Evolutionary conservation across 2,113 vertebrate species (phyloP), one percentile per base, ranked within the genome.

Genomic region (Gila orcuttii): DNA sequence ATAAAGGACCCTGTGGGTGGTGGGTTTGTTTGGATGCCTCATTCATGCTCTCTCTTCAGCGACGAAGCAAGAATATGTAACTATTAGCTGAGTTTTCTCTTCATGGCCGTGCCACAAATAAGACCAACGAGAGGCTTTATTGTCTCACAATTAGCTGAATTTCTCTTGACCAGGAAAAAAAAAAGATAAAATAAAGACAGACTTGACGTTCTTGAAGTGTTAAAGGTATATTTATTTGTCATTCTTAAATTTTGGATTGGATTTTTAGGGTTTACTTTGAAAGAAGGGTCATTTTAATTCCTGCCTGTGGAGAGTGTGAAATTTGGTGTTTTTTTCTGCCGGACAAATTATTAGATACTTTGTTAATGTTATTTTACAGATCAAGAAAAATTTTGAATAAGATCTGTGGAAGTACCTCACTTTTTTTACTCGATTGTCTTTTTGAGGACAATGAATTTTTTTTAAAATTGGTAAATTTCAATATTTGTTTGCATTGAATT

Each of bases 1-100:
- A 47, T 71, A 62, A 45, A 62, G 57, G 39, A 81, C 45, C 25
- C 80, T 68, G 80, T 82, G 73, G 52, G 83, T 77, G 52, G 52
- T 47, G 55, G 17, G 36, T 69, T 82, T 81, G 59, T 81, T 81
- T 81, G 45, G 79, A 68, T 68, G 25, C 19, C 42, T 69, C 2
- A 2, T 69, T 82, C 42, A 66, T 82, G 9, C n/a, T 52, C 17
- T 82, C 64, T 77, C 8, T 47, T 80, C 39, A 64, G 11, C 0
- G 60, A 59, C 39, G 2, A 45, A 60, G 10, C 3, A 50, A 19
- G 13, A 21, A n/a, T 62, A 45, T 45, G 57, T 28, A 45, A 80
- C 78, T 64, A 47, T 81, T 81, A 17, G 6, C 50, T 36, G 25
- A 66, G 79, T 47, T 81, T 66, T 42, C 13, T 6, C 25, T 81